phyloP scores from a whole-genome alignment of 1,140 invertebrate genomes.

The Nilaparvata lugens region DNA sequence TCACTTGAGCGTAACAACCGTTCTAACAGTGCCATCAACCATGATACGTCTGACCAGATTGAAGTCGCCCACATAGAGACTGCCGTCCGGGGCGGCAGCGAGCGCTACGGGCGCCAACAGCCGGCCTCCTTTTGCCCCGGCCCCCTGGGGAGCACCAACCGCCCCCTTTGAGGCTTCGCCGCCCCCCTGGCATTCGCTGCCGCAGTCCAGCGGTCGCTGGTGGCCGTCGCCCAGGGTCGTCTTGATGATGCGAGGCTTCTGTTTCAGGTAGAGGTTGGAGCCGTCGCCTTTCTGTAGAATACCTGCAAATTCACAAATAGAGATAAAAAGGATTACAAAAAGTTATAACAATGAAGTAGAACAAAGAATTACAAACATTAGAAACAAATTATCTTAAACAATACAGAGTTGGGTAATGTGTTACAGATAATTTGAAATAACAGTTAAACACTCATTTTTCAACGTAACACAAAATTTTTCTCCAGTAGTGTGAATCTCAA shows the following conservation, averaged over 20 bases:
- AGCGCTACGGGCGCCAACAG: constrained; percentile 86
- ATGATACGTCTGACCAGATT: constrained; percentile 86
- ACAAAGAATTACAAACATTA: too few relatives aligned
- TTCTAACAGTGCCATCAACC: constrained; percentile 78
- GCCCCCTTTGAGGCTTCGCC: constrained; percentile 79
- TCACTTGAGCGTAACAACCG: constrained; percentile 84
- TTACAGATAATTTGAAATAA: too few relatives aligned
- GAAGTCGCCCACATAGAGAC: constrained; percentile 91
- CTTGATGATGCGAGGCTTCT: constrained; percentile 81
- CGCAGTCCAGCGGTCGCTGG: constrained; percentile 72
- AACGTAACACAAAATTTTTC: too few relatives aligned
- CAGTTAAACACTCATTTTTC: too few relatives aligned
- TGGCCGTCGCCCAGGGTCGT: constrained; percentile 91
- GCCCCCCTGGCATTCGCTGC: constrained; percentile 64
- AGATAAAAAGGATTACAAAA: too few relatives aligned
- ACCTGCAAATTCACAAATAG: too few relatives aligned
- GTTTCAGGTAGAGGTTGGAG: constrained; percentile 89
- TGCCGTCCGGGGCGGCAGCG: constrained; percentile 84
- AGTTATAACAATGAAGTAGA: too few relatives aligned
- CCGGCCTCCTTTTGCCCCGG: constrained; percentile 57
- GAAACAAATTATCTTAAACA: too few relatives aligned
- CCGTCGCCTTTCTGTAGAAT: constrained; percentile 97
- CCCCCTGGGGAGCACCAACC: too few relatives aligned
- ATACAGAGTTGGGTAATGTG: too few relatives aligned
- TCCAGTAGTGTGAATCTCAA: too few relatives aligned